A percentile compares a stretch with the other conserved stretches of the same genome.
Conservation (phyloP, 2,797 vertebrate species). For the Halcyon chelicuti region DNA sequence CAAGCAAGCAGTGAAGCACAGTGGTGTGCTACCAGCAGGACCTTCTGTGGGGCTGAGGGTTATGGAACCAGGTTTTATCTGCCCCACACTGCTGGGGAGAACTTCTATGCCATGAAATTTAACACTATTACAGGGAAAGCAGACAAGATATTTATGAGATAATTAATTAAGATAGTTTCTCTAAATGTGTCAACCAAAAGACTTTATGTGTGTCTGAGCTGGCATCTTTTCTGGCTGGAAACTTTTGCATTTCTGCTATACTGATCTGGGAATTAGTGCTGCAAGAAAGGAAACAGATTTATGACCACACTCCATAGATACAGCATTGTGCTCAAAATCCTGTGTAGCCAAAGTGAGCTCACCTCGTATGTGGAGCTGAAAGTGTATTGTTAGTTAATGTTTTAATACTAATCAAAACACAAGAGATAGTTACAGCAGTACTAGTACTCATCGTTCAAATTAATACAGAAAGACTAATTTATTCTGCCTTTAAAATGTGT, state of each 20-base stretch:
- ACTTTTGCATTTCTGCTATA: not conserved
- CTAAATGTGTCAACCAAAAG: not conserved
- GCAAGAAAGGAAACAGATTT: not conserved
- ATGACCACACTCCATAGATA: not conserved
- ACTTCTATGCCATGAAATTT: not conserved
- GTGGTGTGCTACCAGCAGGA: not conserved
- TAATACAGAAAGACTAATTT: not conserved
- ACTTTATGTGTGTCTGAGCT: not conserved
- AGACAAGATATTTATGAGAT: not conserved
- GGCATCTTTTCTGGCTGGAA: not conserved
- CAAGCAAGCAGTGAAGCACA: rapidly evolving
- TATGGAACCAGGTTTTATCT: not conserved
- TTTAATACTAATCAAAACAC: not conserved
- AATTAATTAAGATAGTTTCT: not conserved
- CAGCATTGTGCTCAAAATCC: not conserved
- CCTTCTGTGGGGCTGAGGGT: not conserved
- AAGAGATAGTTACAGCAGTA: not conserved
- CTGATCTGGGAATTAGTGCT: not conserved
- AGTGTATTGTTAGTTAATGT: not conserved
- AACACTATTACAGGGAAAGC: not conserved
- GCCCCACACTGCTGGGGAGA: not conserved
- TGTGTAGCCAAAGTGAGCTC: not conserved
- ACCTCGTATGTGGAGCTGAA: not conserved
- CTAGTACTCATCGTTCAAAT: not conserved
- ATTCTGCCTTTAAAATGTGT: not conserved